Evolutionary conservation across 2,113 vertebrate genomes (phyloP).

Genomic region (Pteronura brasiliensis): DNA sequence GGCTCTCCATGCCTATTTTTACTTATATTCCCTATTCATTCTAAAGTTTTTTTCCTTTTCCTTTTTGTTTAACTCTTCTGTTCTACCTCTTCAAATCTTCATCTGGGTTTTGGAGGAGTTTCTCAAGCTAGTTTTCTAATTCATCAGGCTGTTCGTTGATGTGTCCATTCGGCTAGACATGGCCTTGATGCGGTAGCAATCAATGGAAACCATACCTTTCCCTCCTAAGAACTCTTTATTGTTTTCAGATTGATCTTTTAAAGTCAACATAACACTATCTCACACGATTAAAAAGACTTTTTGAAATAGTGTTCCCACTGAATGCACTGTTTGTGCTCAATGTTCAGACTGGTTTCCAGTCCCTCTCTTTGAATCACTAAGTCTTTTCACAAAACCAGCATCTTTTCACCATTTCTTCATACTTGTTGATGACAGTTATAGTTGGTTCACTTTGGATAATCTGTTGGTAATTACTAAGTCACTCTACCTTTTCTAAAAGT

Average conservation of each 20-base stretch:
- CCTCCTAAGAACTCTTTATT: slow-evolving; percentile 8
- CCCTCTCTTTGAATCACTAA: neutral
- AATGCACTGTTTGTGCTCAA: neutral
- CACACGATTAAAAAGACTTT: neutral
- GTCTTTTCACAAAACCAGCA: neutral
- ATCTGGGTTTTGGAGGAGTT: neutral
- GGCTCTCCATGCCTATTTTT: neutral
- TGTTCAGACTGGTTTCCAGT: neutral
- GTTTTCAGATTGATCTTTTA: neutral
- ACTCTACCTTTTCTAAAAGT: neutral
- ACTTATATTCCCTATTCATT: neutral
- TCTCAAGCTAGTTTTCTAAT: neutral
- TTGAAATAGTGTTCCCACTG: neutral
- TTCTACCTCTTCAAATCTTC: neutral
- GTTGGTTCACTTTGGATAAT: neutral
- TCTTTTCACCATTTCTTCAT: neutral
- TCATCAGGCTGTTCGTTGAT: neutral
- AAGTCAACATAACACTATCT: slow-evolving; percentile 3
- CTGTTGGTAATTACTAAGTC: neutral
- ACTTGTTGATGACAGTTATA: neutral
- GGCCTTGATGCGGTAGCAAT: neutral
- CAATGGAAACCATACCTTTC: neutral
- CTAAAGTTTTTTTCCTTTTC: neutral
- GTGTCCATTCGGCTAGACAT: neutral
- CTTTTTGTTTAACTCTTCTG: neutral